phyloP scores from a whole-genome alignment of 2,113 vertebrate genomes.

The Sardina pilchardus region DNA sequence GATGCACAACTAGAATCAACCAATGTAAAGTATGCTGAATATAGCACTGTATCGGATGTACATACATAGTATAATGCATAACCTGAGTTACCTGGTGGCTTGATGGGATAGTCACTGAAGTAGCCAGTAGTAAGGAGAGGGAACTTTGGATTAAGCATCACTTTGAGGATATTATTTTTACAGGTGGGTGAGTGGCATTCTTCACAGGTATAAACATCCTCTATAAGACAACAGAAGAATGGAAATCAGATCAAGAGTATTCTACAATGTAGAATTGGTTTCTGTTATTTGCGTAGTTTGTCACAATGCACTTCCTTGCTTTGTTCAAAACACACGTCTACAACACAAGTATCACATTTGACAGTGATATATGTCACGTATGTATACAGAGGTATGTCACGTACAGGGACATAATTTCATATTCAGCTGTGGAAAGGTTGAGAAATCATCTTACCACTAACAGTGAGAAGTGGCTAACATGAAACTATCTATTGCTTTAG shows the following conservation, averaged over 20 bases:
- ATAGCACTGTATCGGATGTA: no score
- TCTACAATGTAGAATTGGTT: background rate
- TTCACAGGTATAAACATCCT: conserved; percentile 67
- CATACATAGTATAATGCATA: no score
- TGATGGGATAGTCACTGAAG: conserved; percentile 70
- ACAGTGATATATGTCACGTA: no score
- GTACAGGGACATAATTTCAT: background rate
- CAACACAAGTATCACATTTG: no score
- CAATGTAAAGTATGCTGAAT: no score
- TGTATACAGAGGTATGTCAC: no score
- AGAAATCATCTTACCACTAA: background rate
- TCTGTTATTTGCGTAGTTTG: background rate
- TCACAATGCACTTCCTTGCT: no score
- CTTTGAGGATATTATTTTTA: conserved; percentile 63
- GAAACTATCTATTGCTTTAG: background rate
- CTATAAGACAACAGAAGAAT: conserved; percentile 45
- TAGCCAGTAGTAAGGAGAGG: conserved; percentile 78
- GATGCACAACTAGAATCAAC: no score
- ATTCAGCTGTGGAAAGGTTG: no score
- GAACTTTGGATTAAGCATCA: conserved; percentile 41
- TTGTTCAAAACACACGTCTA: no score
- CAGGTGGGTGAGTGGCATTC: conserved; percentile 69
- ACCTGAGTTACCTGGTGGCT: conserved; percentile 65
- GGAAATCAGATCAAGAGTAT: background rate
- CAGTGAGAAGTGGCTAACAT: background rate